Base-by-base conservation (phyloP, 1,140 invertebrate genomes). In the Drosophila azteca region DNA sequence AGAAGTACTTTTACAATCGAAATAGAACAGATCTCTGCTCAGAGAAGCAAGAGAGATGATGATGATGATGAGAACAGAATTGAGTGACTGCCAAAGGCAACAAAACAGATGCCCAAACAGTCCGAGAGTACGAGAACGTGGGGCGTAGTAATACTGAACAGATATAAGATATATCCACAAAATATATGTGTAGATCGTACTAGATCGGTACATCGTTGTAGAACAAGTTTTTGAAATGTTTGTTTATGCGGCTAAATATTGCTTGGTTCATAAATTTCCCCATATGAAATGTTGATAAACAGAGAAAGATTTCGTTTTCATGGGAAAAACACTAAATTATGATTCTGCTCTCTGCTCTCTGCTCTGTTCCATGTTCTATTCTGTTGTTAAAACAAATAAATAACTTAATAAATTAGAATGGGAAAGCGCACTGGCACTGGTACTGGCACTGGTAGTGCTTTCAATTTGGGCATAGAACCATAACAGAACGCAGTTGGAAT, bases 171-270 rank as follows among this genome's bases (percentile, higher is more conserved):
- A 54, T 46, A 75, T 45, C 67, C 43, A 54, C 20, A 45, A 8
- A 39, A 11, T 9, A 39, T 45, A 57, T 41, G 13, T 13, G 53
- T 53, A 64, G 24, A 31, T 49, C 9, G 54, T 39, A 57, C 45
- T 46, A 59, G 52, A 75, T 39, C 48, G 7, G 43, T 62, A 20
- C 17, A 20, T 20, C 17, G 17, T 67, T 70, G 52, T 63, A 73
- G 66, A 68, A 85, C 75, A 64, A 85, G 67, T 87, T 45, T 87
- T 50, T 66, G 52, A 77, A 77, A 82, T 85, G 81, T 85, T 84
- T 84, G 82, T 84, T 85, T 84, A 85, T 65, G 73, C 68, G 61
- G 73, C 73, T 50, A 61, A 85, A 69, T 84, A 85, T 80, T 85
- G 72, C 77, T 81, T 84, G 82, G 46, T 81, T 72, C 77, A 70